These are phyloP conservation scores for Tipula lateralis DNA, from an alignment of 2,888 invertebrate species.

Conservation along the genomic window DNA sequence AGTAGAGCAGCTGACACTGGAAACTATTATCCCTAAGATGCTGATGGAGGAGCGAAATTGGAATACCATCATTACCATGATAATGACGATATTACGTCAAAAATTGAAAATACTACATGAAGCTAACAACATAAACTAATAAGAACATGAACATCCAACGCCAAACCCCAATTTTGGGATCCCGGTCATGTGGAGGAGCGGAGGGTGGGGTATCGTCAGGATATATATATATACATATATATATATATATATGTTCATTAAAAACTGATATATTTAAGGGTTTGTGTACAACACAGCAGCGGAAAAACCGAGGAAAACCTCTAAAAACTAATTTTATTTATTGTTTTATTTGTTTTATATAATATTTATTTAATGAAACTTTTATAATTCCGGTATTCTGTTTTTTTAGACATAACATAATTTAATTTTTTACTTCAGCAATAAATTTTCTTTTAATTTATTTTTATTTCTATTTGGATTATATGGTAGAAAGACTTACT, in stretches of 20 bases:
- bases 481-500: background rate
- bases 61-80: no score
- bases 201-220: no score
- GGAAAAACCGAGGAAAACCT: background rate
- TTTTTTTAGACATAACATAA: background rate
- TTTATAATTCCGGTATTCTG: background rate
- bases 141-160: no score
- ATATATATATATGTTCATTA: background rate
- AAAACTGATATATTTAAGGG: background rate
- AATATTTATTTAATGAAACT: background rate
- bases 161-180: no score
- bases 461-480: background rate
- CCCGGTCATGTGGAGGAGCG: no score
- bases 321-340: background rate
- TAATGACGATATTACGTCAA: no score
- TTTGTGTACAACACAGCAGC: background rate
- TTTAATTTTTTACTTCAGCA: background rate
- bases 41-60: no score
- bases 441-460: background rate
- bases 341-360: background rate
- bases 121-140: no score
- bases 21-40: no score
- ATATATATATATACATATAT: no score
- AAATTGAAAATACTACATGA: no score
- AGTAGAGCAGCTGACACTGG: no score